phyloP scores from a whole-genome alignment of 2,888 invertebrate species.

The Euplagia quadripunctaria region DNA sequence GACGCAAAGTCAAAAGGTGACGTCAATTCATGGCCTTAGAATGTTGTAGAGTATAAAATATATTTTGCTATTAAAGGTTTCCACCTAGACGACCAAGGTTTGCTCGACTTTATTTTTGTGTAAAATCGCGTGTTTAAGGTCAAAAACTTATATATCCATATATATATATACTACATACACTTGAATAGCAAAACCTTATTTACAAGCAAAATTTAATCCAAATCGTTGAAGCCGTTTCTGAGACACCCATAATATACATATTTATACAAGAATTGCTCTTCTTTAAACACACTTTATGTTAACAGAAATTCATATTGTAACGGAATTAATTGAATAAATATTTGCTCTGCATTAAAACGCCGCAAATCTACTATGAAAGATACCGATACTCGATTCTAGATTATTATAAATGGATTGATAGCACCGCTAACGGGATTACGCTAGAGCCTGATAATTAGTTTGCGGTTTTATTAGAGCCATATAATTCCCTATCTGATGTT shows the following conservation, averaged over 20 bases:
- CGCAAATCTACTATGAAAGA: background rate
- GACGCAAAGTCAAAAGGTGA: constrained; percentile 5
- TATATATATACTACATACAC: no score
- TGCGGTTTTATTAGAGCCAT: constrained; percentile 39
- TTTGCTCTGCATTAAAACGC: background rate
- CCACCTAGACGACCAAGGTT: background rate
- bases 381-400: constrained; percentile 7
- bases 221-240: background rate
- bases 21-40: background rate
- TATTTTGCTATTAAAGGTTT: background rate
- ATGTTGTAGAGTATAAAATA: background rate
- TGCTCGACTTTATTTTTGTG: background rate
- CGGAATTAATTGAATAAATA: background rate
- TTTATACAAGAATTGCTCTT: background rate
- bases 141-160: no score
- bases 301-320: background rate
- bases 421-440: constrained; percentile 38
- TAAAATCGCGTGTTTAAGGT: background rate
- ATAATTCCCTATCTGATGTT: constrained; percentile 27
- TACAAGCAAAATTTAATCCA: no score
- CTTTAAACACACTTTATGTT: background rate
- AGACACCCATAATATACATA: background rate
- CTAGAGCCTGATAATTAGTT: constrained; percentile 41
- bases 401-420: constrained; percentile 46
- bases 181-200: no score